Base-by-base conservation (phyloP, 2,797 vertebrate species). In the Tamandua tetradactyla region DNA sequence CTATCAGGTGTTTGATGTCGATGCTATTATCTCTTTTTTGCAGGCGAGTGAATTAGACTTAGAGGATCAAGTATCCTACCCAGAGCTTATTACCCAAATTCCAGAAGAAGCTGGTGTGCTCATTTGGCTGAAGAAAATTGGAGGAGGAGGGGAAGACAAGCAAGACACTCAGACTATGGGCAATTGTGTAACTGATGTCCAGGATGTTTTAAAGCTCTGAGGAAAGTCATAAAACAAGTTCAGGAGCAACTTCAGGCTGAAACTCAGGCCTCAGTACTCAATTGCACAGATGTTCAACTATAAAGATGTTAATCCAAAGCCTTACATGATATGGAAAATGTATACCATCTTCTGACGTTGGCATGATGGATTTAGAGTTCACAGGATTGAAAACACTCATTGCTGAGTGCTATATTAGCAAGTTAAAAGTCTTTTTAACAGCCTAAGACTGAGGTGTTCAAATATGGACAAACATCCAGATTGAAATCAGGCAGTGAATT, bases 401-500 rank as follows among this genome's bases (percentile, higher is more conserved):
- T 47, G n/a, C 69, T 14, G 69, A 93, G 64, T 59, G 64, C 78
- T 86, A 0, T 47, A 17, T 87, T 64, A 94, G 85, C 84, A 94
- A 88, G 40, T 74, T 49, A 87, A 79, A 64, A 42, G 40, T 10
- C 52, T 85, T 82, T 72, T 57, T 93, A 79, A 89, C 68, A 89
- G 59, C 35, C 85, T 87, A 91, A 87, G 88, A 87, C 42, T 15
- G 17, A 92, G 84, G 88, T 90, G 79, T 71, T 93, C 93, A 22
- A 55, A 35, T 69, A 57, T 9, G 74, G 76, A 94, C 82, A 81
- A 55, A 86, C 82, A 91, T 55, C 80, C 74, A 87, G 66, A 86
- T 15, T 87, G 92, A 91, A 93, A 94, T 79, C 40, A 30, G 87
- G 59, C 85, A 52, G 52, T 74, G 75, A 95, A 81, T 92, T 95